These are phyloP conservation scores for Paracentrotus lividus DNA, from an alignment of 53 echinoderm and acorn worm species.

Conservation along the genomic window DNA sequence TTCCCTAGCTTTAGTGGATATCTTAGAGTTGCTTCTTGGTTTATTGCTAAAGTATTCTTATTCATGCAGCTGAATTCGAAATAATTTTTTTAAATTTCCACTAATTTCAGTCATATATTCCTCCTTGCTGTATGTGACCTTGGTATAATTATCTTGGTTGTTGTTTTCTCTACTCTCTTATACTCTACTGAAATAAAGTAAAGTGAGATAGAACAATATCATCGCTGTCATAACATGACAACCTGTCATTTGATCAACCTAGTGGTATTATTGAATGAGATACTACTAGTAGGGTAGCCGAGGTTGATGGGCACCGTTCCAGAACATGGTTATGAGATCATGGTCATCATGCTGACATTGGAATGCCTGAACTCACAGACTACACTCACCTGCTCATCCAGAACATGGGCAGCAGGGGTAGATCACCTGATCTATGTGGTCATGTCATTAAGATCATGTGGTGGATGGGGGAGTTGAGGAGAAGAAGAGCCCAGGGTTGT, in stretches of 20 bases:
- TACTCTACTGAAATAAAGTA: not conserved
- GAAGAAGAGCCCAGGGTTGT: not conserved
- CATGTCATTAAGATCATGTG: constrained; percentile 33
- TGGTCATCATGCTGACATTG: not conserved
- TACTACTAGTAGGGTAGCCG: not conserved
- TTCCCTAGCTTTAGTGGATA: not conserved
- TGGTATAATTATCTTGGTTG: not conserved
- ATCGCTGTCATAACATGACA: not conserved
- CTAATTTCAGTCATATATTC: too few relatives aligned
- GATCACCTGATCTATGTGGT: constrained; percentile 1
- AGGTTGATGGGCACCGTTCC: not conserved
- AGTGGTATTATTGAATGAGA: not conserved
- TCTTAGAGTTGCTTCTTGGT: not conserved
- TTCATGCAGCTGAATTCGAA: too few relatives aligned
- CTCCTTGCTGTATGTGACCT: not conserved
- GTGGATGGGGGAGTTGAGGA: not conserved
- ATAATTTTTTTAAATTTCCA: not conserved
- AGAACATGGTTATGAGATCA: not conserved
- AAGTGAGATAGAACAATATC: not conserved
- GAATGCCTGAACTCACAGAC: not conserved
- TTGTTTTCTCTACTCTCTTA: not conserved
- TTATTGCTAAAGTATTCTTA: not conserved
- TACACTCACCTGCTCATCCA: not conserved
- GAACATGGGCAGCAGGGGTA: not conserved
- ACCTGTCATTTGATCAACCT: not conserved